Conservation (phyloP, 2,113 vertebrate genomes). For the Apistogramma diplotaenia region DNA sequence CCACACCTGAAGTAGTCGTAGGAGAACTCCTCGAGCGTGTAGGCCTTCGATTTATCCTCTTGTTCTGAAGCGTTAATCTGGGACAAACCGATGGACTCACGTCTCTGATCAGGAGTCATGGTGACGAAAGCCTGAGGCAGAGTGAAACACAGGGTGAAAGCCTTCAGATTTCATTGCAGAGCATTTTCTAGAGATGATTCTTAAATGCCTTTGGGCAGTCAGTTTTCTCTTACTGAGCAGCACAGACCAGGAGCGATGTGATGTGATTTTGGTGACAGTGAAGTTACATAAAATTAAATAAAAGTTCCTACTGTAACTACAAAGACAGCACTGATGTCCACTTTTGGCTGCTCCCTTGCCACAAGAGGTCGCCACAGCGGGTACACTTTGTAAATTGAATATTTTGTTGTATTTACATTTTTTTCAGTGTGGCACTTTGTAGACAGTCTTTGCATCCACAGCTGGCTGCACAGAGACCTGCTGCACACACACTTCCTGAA, state of each 20-base stretch:
- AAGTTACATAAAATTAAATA: too few relatives aligned
- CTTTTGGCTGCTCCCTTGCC: too few relatives aligned
- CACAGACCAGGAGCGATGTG: neutral
- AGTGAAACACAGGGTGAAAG: neutral
- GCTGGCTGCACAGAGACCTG: neutral
- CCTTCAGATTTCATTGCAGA: neutral
- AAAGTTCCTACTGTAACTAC: too few relatives aligned
- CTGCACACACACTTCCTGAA: neutral
- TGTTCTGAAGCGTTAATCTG: constrained; percentile 78
- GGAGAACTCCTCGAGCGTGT: constrained; percentile 95
- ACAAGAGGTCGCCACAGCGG: too few relatives aligned
- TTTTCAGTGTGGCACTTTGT: neutral
- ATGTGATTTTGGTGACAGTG: too few relatives aligned
- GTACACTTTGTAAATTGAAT: neutral
- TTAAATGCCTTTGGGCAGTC: neutral
- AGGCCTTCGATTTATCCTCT: constrained; percentile 86
- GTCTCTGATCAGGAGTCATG: constrained; percentile 94
- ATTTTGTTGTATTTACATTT: fast-evolving
- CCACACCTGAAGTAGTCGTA: constrained; percentile 93
- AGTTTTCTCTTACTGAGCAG: neutral
- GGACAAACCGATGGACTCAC: constrained; percentile 85
- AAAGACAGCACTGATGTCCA: too few relatives aligned
- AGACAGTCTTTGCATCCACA: neutral
- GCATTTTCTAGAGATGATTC: neutral
- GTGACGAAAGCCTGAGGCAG: constrained; percentile 86